Conservation (phyloP, 2,113 vertebrate genomes). For the Mionectes macconnelli region DNA sequence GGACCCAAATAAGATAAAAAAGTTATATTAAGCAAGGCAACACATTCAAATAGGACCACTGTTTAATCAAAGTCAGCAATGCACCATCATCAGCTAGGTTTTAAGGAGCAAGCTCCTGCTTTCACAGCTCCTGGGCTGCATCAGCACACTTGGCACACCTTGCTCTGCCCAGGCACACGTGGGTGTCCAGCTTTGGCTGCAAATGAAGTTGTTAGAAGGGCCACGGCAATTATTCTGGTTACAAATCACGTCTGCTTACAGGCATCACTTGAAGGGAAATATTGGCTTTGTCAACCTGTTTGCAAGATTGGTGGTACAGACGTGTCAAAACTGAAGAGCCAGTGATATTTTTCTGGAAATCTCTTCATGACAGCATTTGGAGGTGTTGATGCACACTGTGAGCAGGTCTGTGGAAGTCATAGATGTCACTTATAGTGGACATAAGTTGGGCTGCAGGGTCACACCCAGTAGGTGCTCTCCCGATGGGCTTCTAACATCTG, state of each 20-base stretch:
- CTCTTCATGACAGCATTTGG: rapidly evolving
- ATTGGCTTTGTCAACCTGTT: neutral
- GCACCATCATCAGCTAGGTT: neutral
- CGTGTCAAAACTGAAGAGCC: neutral
- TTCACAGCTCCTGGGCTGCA: neutral
- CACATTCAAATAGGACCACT: neutral
- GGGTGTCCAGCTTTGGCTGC: neutral
- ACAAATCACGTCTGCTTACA: neutral
- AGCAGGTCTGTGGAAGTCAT: neutral
- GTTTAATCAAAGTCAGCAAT: neutral
- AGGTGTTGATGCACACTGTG: neutral
- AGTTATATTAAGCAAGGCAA: neutral
- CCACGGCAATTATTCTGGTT: neutral
- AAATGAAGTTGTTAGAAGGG: neutral
- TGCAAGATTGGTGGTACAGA: neutral
- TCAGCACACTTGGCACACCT: neutral
- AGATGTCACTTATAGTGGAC: rapidly evolving
- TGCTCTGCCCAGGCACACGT: neutral
- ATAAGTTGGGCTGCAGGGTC: neutral
- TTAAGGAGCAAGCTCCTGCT: neutral
- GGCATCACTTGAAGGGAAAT: neutral
- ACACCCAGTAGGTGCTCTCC: neutral
- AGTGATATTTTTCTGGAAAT: neutral
- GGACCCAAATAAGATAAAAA: neutral
- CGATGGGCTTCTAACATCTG: neutral